Conservation (phyloP, 2,888 invertebrate genomes). For the Troglohyphantes excavatus region DNA sequence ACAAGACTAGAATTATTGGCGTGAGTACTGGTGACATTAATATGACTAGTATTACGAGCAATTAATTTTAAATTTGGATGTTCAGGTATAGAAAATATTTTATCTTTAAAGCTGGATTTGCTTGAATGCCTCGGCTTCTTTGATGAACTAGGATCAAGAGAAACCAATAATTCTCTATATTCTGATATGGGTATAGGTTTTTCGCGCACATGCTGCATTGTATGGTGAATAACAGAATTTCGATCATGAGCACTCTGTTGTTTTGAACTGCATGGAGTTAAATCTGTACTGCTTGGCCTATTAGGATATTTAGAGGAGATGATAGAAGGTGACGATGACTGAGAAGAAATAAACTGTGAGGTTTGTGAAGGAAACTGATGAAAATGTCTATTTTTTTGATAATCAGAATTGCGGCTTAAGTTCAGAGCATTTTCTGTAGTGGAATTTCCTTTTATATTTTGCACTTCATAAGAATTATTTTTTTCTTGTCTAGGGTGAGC, state of each 20-base stretch:
- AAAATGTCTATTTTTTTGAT: background rate
- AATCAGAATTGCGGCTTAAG: background rate
- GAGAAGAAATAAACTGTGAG: conserved; percentile 1
- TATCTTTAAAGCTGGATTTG: conserved; percentile 18
- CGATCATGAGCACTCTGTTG: conserved; percentile 22
- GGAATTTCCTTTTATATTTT: background rate
- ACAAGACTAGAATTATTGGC: background rate
- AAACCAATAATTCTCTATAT: conserved; percentile 31
- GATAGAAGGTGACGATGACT: conserved; percentile 2
- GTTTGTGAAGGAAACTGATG: background rate
- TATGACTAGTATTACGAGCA: conserved; percentile 6
- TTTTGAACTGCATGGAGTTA: background rate
- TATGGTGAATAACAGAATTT: conserved; percentile 70
- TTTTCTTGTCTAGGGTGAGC: background rate
- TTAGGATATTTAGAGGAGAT: background rate
- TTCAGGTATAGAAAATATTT: background rate
- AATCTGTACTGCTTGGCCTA: background rate
- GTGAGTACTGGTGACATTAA: background rate
- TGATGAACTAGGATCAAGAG: conserved; percentile 11
- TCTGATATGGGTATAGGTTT: conserved; percentile 12
- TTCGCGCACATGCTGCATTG: conserved; percentile 31
- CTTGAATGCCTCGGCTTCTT: background rate
- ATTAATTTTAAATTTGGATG: background rate
- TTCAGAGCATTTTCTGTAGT: background rate
- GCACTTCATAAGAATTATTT: background rate